Conservation (phyloP, 1,140 invertebrate genomes). For the Drosophila ironensis region DNA sequence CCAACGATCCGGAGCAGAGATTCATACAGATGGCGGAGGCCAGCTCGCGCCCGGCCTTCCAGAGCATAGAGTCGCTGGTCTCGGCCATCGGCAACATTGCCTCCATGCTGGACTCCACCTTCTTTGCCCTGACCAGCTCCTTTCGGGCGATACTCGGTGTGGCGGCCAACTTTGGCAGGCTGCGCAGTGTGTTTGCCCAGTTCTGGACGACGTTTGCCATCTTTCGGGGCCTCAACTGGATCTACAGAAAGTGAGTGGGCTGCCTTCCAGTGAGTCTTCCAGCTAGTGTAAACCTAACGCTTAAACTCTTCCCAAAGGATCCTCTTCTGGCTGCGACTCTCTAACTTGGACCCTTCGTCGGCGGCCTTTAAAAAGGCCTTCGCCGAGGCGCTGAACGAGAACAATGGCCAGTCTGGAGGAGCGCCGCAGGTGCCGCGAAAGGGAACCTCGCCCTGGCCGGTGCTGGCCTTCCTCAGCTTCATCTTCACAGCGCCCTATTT, state of each 20-base stretch:
- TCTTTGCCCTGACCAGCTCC: slow-evolving; percentile 96
- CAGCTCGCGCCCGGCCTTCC: slow-evolving; percentile 94
- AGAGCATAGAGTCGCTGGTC: slow-evolving; percentile 96
- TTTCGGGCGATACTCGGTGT: slow-evolving; percentile 97
- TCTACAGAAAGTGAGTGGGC: slow-evolving; percentile 86
- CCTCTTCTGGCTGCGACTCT: slow-evolving; percentile 71
- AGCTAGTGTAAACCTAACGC: too few species aligned
- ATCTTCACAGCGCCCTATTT: slow-evolving; percentile 95
- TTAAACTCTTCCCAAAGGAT: slow-evolving; percentile 34
- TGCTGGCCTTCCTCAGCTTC: slow-evolving; percentile 92
- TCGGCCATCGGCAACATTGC: slow-evolving; percentile 95
- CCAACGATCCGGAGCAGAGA: slow-evolving; percentile 82
- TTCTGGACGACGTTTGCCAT: slow-evolving; percentile 93
- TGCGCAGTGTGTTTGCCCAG: slow-evolving; percentile 91
- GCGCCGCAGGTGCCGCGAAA: slow-evolving; percentile 47
- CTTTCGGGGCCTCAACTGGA: slow-evolving; percentile 89
- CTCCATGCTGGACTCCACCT: slow-evolving; percentile 98
- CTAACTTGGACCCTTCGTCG: slow-evolving; percentile 72
- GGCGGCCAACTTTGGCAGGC: slow-evolving; percentile 94
- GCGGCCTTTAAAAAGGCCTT: slow-evolving; percentile 85
- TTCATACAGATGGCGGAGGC: slow-evolving; percentile 95
- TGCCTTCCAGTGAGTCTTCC: too few species aligned
- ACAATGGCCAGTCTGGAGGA: slow-evolving; percentile 50
- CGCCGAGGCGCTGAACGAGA: slow-evolving; percentile 82
- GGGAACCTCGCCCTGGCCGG: slow-evolving; percentile 85